These are phyloP conservation scores for Aethina tumida DNA, from an alignment of 1,140 invertebrate genomes.

Conservation along the genomic window DNA sequence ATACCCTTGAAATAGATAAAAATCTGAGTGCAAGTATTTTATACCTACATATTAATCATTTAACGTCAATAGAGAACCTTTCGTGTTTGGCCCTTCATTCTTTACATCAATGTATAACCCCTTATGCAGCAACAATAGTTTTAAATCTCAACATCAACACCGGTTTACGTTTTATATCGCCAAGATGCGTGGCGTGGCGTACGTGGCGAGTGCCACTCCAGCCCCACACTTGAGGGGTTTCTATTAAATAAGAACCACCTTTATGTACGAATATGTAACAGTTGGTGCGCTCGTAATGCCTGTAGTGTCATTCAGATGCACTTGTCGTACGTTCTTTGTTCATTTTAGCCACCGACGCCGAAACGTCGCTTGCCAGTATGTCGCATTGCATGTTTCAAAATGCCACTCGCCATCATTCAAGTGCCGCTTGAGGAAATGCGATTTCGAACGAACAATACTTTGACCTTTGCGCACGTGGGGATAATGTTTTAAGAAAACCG, in stretches of 20 bases:
- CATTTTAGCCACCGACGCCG: too few species aligned
- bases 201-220: constrained; percentile 1
- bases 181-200: too few species aligned
- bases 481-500: too few species aligned
- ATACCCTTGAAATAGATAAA: too few species aligned
- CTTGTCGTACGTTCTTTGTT: constrained; percentile 17
- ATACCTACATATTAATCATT: too few species aligned
- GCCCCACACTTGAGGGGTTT: not conserved
- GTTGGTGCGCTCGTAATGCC: constrained; percentile 20
- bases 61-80: too few species aligned
- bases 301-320: constrained; percentile 15
- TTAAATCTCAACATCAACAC: constrained; percentile 1
- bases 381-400: too few species aligned
- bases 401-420: too few species aligned
- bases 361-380: constrained; percentile 9
- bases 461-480: too few species aligned
- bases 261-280: constrained; percentile 20
- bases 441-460: too few species aligned
- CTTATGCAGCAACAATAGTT: constrained; percentile 1
- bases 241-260: constrained; percentile 12
- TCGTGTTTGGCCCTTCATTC: not conserved
- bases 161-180: not conserved
- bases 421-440: too few species aligned
- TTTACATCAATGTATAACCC: not conserved
- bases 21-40: too few species aligned